phyloP scores from a whole-genome alignment of 2,888 invertebrate species.

The Diaperis boleti region DNA sequence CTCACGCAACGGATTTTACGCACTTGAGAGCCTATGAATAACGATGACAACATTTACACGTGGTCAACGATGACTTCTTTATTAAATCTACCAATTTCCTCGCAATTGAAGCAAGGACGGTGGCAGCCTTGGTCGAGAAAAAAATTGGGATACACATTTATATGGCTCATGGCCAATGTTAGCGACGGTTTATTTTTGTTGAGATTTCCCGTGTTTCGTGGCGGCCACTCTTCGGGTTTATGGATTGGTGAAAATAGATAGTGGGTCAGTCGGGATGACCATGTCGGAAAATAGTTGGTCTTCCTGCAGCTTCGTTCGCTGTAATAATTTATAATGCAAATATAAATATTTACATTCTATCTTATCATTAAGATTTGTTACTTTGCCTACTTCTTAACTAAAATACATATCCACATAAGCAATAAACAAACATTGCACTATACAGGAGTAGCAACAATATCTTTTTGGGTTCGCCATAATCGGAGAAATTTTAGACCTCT shows the following conservation, averaged over 20 bases:
- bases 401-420: too few relatives aligned
- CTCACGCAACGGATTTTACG: constrained; percentile 32
- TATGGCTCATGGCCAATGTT: constrained; percentile 31
- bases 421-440: too few relatives aligned
- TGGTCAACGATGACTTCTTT: constrained; percentile 20
- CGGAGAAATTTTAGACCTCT: too few relatives aligned
- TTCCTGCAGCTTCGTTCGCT: too few relatives aligned
- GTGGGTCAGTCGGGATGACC: too few relatives aligned
- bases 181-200: constrained; percentile 12
- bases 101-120: constrained; percentile 33
- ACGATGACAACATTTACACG: constrained; percentile 33
- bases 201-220: neutral
- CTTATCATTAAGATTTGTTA: too few relatives aligned
- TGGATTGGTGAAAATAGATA: neutral
- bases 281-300: too few relatives aligned
- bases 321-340: too few relatives aligned
- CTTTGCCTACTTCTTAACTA: too few relatives aligned
- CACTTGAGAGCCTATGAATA: constrained; percentile 33
- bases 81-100: constrained; percentile 29
- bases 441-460: too few relatives aligned
- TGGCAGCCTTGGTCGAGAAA: constrained; percentile 11
- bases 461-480: too few relatives aligned
- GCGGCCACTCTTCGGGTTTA: neutral
- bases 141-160: constrained; percentile 17
- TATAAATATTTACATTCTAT: too few relatives aligned